A percentile compares a stretch with the other conserved stretches of the same genome.
Evolutionary conservation across 2,113 vertebrate species (phyloP).

Genomic region (human (Homo sapiens)): DNA sequence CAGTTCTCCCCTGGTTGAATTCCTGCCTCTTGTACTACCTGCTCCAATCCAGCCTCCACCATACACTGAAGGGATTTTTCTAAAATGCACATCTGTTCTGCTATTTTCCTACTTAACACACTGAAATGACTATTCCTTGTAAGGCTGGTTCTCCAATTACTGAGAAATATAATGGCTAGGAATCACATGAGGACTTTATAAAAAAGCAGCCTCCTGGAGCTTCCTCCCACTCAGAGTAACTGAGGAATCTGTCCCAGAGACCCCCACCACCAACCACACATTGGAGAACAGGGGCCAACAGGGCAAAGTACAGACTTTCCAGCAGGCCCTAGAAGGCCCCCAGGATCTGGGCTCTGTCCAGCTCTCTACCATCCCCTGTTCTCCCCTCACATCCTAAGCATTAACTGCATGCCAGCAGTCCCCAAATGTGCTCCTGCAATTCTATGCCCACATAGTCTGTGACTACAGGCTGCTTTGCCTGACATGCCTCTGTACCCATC

Average conservation of each 20-base stretch:
- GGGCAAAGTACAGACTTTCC: background rate
- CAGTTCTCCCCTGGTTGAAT: background rate
- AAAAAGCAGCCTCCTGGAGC: background rate
- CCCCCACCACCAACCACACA: background rate
- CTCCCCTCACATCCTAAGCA: background rate
- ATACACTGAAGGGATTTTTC: background rate
- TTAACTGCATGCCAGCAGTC: rapidly evolving
- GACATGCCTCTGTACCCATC: no score
- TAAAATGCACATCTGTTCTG: background rate
- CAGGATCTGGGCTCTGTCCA: background rate
- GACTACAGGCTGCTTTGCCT: background rate
- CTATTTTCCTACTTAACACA: background rate
- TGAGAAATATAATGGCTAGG: background rate
- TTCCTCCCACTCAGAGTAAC: background rate
- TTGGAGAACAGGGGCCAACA: background rate
- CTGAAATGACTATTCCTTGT: background rate
- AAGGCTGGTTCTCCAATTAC: background rate
- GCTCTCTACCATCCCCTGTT: background rate
- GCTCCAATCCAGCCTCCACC: background rate
- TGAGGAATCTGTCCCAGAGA: background rate
- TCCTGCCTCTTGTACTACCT: background rate
- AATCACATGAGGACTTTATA: background rate
- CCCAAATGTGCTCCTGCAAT: background rate
- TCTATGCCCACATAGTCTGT: background rate
- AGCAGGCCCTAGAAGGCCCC: background rate